A percentile compares a stretch with the other conserved stretches of the same genome.
These are phyloP conservation scores for Tachyglossus aculeatus DNA, from an alignment of 2,797 vertebrate species.

Conservation along the genomic window DNA sequence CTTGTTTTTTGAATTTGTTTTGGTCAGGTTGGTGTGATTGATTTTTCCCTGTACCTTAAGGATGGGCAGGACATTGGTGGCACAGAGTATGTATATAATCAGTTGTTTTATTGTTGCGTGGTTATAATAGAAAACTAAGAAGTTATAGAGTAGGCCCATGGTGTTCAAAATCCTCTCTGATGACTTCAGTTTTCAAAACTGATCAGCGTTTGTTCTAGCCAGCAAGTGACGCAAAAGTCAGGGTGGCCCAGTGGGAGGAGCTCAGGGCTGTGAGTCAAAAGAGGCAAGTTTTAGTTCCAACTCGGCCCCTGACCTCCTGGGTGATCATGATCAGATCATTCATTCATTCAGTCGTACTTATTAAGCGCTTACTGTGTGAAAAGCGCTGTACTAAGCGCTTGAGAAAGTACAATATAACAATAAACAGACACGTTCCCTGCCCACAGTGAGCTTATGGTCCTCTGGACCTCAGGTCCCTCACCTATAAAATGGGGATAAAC, in stretches of 20 bases:
- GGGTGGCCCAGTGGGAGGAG: background rate
- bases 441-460: no score
- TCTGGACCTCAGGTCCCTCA: no score
- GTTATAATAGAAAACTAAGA: background rate
- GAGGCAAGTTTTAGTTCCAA: background rate
- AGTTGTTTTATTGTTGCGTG: rapidly evolving
- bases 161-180: no score
- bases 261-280: background rate
- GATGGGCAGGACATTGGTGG: constrained; percentile 78
- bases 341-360: no score
- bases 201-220: no score
- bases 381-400: no score
- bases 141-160: background rate
- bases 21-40: constrained; percentile 92
- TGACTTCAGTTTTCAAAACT: no score
- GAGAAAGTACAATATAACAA: no score
- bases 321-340: background rate
- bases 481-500: no score
- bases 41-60: constrained; percentile 97
- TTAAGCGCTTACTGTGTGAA: no score
- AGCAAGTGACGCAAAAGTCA: background rate
- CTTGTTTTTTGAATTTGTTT: constrained; percentile 30
- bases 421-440: no score
- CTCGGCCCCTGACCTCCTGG: background rate
- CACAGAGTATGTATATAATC: constrained; percentile 84